Base-by-base conservation (phyloP, 1,140 invertebrate species). In the Epicauta chinensis region DNA sequence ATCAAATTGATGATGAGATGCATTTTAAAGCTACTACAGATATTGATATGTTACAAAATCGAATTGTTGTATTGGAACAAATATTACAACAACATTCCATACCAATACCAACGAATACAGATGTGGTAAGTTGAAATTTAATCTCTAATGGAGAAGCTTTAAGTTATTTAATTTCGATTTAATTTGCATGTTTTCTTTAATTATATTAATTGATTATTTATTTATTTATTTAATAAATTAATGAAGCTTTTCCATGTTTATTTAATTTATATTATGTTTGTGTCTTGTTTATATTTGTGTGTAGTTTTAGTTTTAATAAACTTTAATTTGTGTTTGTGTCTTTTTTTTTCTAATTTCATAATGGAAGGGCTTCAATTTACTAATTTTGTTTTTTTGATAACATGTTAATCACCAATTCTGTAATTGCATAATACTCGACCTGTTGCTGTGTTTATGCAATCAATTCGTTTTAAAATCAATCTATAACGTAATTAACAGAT, bases 1-100 rank as follows among this genome's bases (percentile, higher is more conserved):
- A 65, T 53, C 71, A 74, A 57, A 71, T 64, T 50, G 71, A 69
- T 36, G 69, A 70, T 53, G 66, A 67, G 23, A 23, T 23, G 23
- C 23, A 23, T 23, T 23, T 23, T 3, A 7, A 7, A 7, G 23
- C 23, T 23, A 23, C 23, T 7, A 60, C 4, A 55, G 62, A 23
- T 23, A 42, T 34, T 16, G 41, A 63, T 23, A 23, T 23, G 14
- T 51, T 68, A 29, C 64, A 69, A 43, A 55, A 65, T 5, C 63
- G 62, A 51, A 55, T 69, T 13, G 56, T 56, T 2, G 58, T 60
- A 39, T 50, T 69, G 9, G 65, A 67, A 51, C 63, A 68, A 43
- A 55, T 68, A 6, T 55, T 67, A 6, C 40, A 51, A 32, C 58
- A 70, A 44, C 55, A 68, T 47, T 62, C 62, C 44, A 65, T 70